phyloP scores from a whole-genome alignment of 2,797 vertebrate species.

The Poecilia wingei region DNA sequence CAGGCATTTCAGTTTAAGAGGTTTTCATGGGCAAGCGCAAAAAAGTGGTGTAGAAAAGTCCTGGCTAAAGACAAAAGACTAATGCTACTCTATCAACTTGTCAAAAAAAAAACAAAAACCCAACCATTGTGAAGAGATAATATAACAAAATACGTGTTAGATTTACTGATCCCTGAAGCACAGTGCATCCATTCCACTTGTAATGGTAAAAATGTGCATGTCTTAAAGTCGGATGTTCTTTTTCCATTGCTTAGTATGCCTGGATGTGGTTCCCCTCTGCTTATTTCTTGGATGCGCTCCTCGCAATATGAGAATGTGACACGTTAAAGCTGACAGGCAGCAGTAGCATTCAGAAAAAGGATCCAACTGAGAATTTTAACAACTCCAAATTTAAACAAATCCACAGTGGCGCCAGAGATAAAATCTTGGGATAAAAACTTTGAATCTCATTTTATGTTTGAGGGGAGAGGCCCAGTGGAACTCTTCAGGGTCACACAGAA shows the following conservation, averaged over 20 bases:
- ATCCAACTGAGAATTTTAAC: not conserved
- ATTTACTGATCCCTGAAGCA: slow-evolving; percentile 42
- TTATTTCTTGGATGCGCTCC: slow-evolving; percentile 16
- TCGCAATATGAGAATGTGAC: slow-evolving; percentile 1
- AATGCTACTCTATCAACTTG: slow-evolving; percentile 7
- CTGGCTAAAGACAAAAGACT: not conserved
- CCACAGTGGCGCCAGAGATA: slow-evolving; percentile 1
- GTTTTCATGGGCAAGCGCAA: not conserved
- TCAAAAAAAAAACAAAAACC: slow-evolving; percentile 7
- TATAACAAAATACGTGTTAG: slow-evolving; percentile 46
- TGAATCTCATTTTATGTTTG: not conserved
- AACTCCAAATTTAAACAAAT: not conserved
- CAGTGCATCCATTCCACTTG: slow-evolving; percentile 25
- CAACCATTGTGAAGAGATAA: slow-evolving; percentile 9
- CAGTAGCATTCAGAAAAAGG: not conserved
- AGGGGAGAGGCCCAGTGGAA: not conserved
- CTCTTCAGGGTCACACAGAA: slow-evolving; percentile 1
- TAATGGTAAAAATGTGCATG: slow-evolving; percentile 49
- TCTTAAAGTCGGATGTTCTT: slow-evolving; percentile 16
- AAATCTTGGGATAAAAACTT: not conserved
- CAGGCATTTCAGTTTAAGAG: slow-evolving; percentile 9
- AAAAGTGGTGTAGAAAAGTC: not conserved
- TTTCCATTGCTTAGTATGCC: not conserved
- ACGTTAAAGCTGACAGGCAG: slow-evolving; percentile 33
- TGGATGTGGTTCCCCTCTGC: slow-evolving; percentile 27